phyloP scores from a whole-genome alignment of 1,140 invertebrate genomes.

The Bombus polaris region DNA sequence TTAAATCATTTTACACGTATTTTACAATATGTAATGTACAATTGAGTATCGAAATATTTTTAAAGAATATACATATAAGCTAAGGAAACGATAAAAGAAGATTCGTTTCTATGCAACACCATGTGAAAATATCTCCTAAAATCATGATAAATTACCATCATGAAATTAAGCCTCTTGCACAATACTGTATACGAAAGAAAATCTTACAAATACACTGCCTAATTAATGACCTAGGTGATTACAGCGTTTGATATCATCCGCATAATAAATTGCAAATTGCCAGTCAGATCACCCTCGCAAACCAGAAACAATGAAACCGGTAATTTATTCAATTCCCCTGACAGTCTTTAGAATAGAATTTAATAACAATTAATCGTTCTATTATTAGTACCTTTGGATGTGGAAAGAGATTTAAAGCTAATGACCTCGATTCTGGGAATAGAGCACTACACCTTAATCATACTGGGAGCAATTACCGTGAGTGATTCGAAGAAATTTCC shows the following conservation, averaged over 20 bases:
- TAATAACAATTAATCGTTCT: neutral
- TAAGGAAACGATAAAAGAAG: neutral
- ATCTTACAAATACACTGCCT: neutral
- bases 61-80: neutral
- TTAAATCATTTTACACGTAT: no score
- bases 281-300: constrained; percentile 49
- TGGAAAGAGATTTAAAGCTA: constrained; percentile 79
- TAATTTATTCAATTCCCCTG: constrained; percentile 1
- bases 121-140: no score
- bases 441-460: constrained; percentile 79
- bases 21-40: neutral
- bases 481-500: constrained; percentile 21
- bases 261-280: constrained; percentile 72
- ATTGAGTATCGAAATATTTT: neutral
- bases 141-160: neutral
- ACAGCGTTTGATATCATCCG: constrained; percentile 76
- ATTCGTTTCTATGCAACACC: neutral
- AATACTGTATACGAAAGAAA: neutral
- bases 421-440: constrained; percentile 80
- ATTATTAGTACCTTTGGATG: constrained; percentile 69
- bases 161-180: neutral
- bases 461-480: constrained; percentile 79
- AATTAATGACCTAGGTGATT: constrained; percentile 70
- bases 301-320: constrained; percentile 48
- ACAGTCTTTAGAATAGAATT: neutral